Evolutionary conservation across 2,888 invertebrate species (phyloP).

Genomic region (Isotomurus palustris): DNA sequence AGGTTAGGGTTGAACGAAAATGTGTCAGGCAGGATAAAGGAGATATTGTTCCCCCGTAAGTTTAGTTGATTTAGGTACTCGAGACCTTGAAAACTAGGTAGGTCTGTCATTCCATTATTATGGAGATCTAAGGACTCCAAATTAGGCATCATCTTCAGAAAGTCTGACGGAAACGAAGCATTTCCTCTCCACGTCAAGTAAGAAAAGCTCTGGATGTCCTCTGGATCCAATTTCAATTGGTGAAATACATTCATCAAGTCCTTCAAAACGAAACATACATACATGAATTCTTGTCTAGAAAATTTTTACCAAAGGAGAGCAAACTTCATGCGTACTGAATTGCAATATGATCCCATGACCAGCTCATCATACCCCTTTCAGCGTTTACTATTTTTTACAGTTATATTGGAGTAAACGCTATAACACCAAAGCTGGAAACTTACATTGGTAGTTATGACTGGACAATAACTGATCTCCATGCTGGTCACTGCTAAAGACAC

Average conservation of each 20-base stretch:
- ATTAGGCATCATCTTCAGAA: constrained; percentile 34
- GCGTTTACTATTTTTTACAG: too few species aligned
- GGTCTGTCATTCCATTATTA: constrained; percentile 24
- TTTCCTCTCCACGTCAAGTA: constrained; percentile 25
- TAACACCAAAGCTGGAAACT: background rate
- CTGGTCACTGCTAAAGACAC: constrained; percentile 27
- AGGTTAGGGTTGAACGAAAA: constrained; percentile 26
- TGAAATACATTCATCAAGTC: constrained; percentile 29
- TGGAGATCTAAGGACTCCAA: constrained; percentile 34
- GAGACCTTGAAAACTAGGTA: constrained; percentile 32
- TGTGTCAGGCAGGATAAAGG: constrained; percentile 11
- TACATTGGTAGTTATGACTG: constrained; percentile 23
- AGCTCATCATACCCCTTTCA: too few species aligned
- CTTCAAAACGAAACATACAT: constrained; percentile 9
- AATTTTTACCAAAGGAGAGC: too few species aligned
- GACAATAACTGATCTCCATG: constrained; percentile 35
- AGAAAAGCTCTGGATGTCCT: constrained; percentile 30
- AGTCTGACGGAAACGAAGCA: constrained; percentile 31
- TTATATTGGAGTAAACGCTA: too few species aligned
- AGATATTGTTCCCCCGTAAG: constrained; percentile 25
- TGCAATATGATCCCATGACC: too few species aligned
- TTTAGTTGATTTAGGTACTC: constrained; percentile 26
- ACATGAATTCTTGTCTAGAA: too few species aligned
- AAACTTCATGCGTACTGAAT: too few species aligned
- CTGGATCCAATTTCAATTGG: constrained; percentile 33